Base-by-base conservation (phyloP, 1,140 invertebrate genomes). In the Rhagoletis zephyria region DNA sequence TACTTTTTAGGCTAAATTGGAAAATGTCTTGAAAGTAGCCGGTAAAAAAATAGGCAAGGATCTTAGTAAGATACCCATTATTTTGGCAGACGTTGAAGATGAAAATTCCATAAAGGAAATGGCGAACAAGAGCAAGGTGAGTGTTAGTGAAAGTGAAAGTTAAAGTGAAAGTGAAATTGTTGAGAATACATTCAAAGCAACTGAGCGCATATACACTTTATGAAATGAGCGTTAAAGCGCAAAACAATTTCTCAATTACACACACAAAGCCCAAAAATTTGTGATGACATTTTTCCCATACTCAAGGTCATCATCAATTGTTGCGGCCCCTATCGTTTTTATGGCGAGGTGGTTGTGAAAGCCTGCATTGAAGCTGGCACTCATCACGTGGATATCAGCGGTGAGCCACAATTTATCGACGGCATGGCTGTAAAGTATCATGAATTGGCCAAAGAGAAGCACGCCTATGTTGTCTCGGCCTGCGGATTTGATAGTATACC, bases 401-500 rank as follows among this genome's bases (percentile, higher is more conserved):
- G 97, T 67, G 98, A 98, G 93, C 96, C 97, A 14, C 90, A 97
- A 96, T 98, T 95, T 91, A 95, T 98, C 90, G 97, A 98, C 93
- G 93, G 89, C 70, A 97, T 98, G 94, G 96, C 97, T 92, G 90
- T 97, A 61, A 93, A 96, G 88, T 97, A 98, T 92, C 93, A 97
- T 90, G 93, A 95, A 86, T 91, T 94, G 88, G 98, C 98, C 0
- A 92, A 95, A 90, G 95, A 97, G 87, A 96, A 95, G 19, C 95
- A 93, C 14, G 93, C 97, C 3, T 98, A 97, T 90, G 94, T 98
- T 5, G 93, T 99, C 12, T 97, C 96, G 89, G 95, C 97, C 12
- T 98, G 97, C 94, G 98, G 97, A 2, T 97, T 97, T 92, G 97
- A 98, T 89, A 95, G 95, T 88, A 96, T 99, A 89, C 97, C 97